Evolutionary conservation across 2,888 invertebrate species (phyloP).

Genomic region (Colletes collaris): DNA sequence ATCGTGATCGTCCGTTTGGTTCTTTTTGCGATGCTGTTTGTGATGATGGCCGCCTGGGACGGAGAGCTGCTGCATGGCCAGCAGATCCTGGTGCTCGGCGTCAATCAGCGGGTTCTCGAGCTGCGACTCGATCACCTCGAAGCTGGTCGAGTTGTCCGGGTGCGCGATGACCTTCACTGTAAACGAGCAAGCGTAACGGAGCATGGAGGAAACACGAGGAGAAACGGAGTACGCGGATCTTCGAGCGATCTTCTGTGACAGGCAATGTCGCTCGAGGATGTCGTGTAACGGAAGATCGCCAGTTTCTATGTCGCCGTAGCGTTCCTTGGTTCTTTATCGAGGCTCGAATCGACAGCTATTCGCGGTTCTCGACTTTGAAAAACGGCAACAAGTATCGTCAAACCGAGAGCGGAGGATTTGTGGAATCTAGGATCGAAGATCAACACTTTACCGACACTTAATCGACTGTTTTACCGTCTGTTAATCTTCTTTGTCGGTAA

Average conservation of each 20-base stretch:
- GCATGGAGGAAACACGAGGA: constrained; percentile 36
- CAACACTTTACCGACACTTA: no score
- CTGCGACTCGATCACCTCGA: constrained; percentile 85
- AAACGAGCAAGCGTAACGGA: constrained; percentile 80
- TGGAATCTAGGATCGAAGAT: no score
- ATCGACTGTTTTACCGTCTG: no score
- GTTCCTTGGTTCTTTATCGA: not conserved
- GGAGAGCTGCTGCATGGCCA: constrained; percentile 83
- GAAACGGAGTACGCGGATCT: not conserved
- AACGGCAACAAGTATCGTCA: no score
- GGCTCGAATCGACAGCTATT: not conserved
- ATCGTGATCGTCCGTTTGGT: constrained; percentile 77
- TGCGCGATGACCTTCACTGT: constrained; percentile 87
- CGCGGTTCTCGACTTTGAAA: no score
- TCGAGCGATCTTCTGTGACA: not conserved
- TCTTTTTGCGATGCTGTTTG: constrained; percentile 76
- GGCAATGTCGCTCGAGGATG: not conserved
- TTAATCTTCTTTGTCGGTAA: no score
- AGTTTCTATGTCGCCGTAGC: not conserved
- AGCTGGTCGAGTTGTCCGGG: constrained; percentile 85
- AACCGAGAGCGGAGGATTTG: no score
- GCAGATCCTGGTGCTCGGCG: constrained; percentile 84
- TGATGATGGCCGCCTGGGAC: constrained; percentile 77
- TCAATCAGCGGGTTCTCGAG: constrained; percentile 86
- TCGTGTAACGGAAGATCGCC: not conserved